Evolutionary conservation across 2,888 invertebrate genomes (phyloP), one percentile per base, ranked within the genome.

Genomic region (Papilio protenor): DNA sequence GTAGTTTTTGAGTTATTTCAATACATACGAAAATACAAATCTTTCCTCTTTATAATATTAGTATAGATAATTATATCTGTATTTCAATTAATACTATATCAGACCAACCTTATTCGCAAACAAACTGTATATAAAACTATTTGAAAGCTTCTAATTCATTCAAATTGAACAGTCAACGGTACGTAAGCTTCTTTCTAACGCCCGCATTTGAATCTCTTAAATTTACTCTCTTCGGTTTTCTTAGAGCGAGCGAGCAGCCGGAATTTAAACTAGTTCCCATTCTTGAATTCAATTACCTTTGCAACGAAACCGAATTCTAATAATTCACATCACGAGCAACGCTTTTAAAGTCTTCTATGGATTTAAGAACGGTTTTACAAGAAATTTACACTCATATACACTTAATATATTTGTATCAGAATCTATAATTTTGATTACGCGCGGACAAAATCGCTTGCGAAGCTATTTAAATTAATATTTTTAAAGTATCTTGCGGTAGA

Each of bases 231-330:
- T 57, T 73, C 45, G 49, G 77, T 70, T 77, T 71, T 77, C 77
- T 77, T 73, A 77, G 47, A 73, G 47, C 55, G 57, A 47, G 73
- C 77, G 52, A 55, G 73, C 66, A 73, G 23, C 33, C 72, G 66
- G 77, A 77, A 77, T 77, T 77, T 77, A 73, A 77, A 77, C 64
- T 77, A 77, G 77, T 77, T 47, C 40, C 66, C 64, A 57, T 77
- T 73, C 77, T 73, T 27, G 55, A 77, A 73, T 77, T 73, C 73
- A 77, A 77, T 77, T 77, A 77, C 73, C 77, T 77, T 73, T 69
- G 72, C 77, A 21, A 57, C 66, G 73, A 64, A 77, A 73, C 66
- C 49, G 55, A 45, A 66, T 77, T 66, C 55, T 66, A 73, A 55
- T 72, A 55, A 49, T 72, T 27, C 16, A 76, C 66, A 55, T 75